These are phyloP conservation scores for Cistogaster globosa DNA, from an alignment of 2,888 invertebrate genomes.

Conservation along the genomic window DNA sequence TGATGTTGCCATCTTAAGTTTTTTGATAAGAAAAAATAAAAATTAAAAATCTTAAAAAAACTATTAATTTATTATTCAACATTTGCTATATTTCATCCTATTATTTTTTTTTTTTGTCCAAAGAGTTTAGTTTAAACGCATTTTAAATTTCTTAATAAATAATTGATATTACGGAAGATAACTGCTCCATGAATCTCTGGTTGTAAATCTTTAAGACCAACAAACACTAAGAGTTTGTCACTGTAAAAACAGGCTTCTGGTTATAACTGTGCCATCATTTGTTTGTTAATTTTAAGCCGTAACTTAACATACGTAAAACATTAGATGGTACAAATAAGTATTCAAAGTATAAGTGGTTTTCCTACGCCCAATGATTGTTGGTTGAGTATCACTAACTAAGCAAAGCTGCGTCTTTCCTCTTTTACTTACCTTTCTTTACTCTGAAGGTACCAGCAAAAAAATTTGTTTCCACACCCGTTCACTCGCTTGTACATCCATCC, in stretches of 20 bases:
- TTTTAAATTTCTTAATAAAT: slow-evolving; percentile 42
- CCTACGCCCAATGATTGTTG: slow-evolving; percentile 59
- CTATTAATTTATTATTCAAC: too few species aligned
- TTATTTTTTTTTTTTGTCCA: too few species aligned
- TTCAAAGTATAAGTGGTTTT: slow-evolving; percentile 60
- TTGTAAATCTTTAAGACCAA: slow-evolving; percentile 58
- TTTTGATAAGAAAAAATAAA: too few species aligned
- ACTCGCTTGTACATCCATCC: not conserved
- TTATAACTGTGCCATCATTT: slow-evolving; percentile 57
- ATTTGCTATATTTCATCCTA: too few species aligned
- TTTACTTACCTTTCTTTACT: not conserved
- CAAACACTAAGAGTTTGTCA: slow-evolving; percentile 68
- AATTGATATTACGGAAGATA: slow-evolving; percentile 39
- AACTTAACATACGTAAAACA: slow-evolving; percentile 51
- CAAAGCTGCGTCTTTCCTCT: slow-evolving; percentile 18
- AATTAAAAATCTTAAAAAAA: too few species aligned
- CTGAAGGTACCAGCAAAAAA: slow-evolving; percentile 6
- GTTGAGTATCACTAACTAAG: slow-evolving; percentile 9
- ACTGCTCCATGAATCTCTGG: slow-evolving; percentile 51
- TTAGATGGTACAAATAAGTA: slow-evolving; percentile 64
- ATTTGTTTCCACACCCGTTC: slow-evolving; percentile 37
- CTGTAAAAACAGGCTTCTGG: slow-evolving; percentile 54
- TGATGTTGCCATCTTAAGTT: too few species aligned
- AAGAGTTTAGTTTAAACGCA: slow-evolving; percentile 36
- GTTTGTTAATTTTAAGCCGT: slow-evolving; percentile 49